phyloP scores from a whole-genome alignment of 2,888 invertebrate species.

The Parthenolecanium corni region DNA sequence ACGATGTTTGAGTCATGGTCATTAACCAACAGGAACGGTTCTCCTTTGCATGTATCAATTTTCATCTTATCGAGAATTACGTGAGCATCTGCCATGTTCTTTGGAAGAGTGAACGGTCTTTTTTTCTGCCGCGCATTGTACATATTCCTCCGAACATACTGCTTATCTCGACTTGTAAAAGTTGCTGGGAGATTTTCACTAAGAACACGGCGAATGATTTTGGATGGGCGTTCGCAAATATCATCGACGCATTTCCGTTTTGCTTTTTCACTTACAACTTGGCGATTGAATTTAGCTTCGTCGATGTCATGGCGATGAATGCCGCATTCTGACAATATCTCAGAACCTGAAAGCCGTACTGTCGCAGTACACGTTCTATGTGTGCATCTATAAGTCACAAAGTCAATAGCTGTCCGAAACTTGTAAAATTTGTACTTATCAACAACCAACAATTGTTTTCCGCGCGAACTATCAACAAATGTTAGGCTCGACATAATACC shows the following conservation, averaged over 20 bases:
- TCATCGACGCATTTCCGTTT: background rate
- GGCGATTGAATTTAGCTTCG: background rate
- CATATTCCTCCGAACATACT: background rate
- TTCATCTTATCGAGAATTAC: background rate
- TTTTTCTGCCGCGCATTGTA: slow-evolving; percentile 1
- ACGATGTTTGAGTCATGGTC: background rate
- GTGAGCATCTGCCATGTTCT: background rate
- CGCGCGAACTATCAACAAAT: background rate
- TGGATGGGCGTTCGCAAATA: background rate
- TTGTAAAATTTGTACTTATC: background rate
- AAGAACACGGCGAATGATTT: background rate
- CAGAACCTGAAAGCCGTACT: background rate
- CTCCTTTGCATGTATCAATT: background rate
- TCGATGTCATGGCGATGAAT: background rate
- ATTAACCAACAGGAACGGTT: background rate
- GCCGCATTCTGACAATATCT: background rate
- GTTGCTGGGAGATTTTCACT: background rate
- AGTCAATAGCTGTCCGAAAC: background rate
- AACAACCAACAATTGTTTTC: background rate
- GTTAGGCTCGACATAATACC: too few species aligned
- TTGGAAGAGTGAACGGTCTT: background rate
- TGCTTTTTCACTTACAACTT: background rate
- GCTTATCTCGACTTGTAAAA: background rate
- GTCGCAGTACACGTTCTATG: background rate
- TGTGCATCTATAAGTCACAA: background rate